Evolutionary conservation across 2,888 invertebrate species (phyloP), one percentile per base, ranked within the genome.

Genomic region (Bembecia ichneumoniformis): DNA sequence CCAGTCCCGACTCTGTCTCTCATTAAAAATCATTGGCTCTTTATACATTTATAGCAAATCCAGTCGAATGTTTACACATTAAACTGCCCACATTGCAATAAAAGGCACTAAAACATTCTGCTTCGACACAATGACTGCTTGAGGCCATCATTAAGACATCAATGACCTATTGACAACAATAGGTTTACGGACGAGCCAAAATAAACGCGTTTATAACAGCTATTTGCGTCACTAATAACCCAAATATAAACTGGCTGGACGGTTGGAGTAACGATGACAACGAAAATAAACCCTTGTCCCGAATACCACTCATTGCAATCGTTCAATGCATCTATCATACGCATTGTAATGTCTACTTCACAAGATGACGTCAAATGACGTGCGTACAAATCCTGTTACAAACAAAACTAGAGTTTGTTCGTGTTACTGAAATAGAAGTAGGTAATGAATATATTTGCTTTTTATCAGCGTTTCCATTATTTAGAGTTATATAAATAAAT

Each of bases 151-250:
- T 40, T 40, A 40, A 40, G 44, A 17, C 44, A 44, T 44, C 16
- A 46, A 60, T 64, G 62, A 66, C 65, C 68, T 65, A 72, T 64
- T 70, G 70, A 77, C 74, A 75, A 82, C 77, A 82, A 82, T 80
- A 79, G 76, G 63, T 60, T 58, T 59, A 62, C 64, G 68, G 61
- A 68, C 59, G 67, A 59, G 78, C 78, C 80, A 79, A 74, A 84
- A 71, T 81, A 78, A 75, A 71, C 69, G 58, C 60, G 74, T 78
- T 77, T 74, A 82, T 76, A 74, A 74, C 68, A 66, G 67, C 74
- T 79, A 82, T 80, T 78, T 83, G 79, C 86, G 84, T 84, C 86
- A 87, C 73, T 76, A 77, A 77, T 77, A 77, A 75, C 71, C 78
- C 74, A 77, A 80, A 84, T 84, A 82, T 78, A 82, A 71, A 67